Conservation (phyloP, 2,113 vertebrate genomes). For the Willisornis vidua region DNA sequence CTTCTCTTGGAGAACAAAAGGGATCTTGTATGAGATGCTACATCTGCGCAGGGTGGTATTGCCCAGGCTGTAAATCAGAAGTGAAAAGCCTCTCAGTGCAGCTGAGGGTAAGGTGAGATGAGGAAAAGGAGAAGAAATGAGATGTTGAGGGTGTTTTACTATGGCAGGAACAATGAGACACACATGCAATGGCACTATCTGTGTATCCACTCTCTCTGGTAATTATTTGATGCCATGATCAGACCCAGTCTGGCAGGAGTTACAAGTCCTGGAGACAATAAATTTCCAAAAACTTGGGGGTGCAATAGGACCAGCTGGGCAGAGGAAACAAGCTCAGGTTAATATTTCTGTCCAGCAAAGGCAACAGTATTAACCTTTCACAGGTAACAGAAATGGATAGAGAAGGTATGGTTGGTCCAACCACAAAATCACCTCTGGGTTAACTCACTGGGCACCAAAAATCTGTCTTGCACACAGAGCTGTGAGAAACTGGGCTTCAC, state of each 20-base stretch:
- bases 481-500: neutral
- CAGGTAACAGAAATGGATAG: neutral
- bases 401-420: neutral
- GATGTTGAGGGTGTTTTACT: neutral
- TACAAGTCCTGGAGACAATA: neutral
- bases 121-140: neutral
- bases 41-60: neutral
- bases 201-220: neutral
- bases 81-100: neutral
- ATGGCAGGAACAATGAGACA: neutral
- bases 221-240: neutral
- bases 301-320: accelerated
- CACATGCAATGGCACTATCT: neutral
- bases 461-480: neutral
- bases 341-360: neutral
- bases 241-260: neutral
- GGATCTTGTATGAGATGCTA: accelerated
- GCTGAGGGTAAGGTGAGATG: neutral
- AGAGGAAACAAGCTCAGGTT: neutral
- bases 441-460: neutral
- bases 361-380: neutral
- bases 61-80: neutral
- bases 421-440: neutral
- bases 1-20: neutral
- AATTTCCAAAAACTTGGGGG: neutral